Base-by-base conservation (phyloP, 2,888 invertebrate species). In the Ennomos fuscantarius region DNA sequence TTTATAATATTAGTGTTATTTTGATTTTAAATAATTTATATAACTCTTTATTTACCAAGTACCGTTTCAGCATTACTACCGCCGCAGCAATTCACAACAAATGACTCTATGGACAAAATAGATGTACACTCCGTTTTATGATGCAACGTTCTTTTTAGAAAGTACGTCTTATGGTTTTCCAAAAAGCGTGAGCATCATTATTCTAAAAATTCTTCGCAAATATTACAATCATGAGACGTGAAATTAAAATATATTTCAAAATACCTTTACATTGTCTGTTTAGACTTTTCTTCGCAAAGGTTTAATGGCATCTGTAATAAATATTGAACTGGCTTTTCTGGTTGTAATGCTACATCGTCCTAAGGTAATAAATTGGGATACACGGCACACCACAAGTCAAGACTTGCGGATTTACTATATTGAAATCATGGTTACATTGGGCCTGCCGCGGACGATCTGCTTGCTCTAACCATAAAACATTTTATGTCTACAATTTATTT, bases 401-500 rank as follows among this genome's bases (percentile, higher is more conserved):
- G 70, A 69, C 63, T 67, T 65, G 62, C 70, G 71, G 76, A 76
- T 78, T 75, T 68, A 72, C 71, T 61, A 60, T 56, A 59, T 49
- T 63, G 62, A 52, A 64, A 68, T 68, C 60, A 60, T 57, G 63
- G 65, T 69, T 69, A 65, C 73, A 55, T 66, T 72, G 47, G 61
- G 62, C 24, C 6, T 24, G 24, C 24, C 24, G 24, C 5, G n/a
- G n/a, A n/a, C n/a, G n/a, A n/a, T 24, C 24, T 24, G 66, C 49
- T 33, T 40, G 48, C 66, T 63, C 60, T 63, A 65, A 65, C 68
- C 66, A 75, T 85, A 83, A 82, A 85, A 84, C 68, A 74, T 80
- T 60, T 79, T 78, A 81, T 75, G 74, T 73, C 69, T 72, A 66
- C 69, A 71, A 77, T 79, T 79, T 82, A 84, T 81, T 82, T 82